Evolutionary conservation across 2,797 vertebrate species (phyloP), one percentile per base, ranked within the genome.

Genomic region (Mormyrops attenuatus): DNA sequence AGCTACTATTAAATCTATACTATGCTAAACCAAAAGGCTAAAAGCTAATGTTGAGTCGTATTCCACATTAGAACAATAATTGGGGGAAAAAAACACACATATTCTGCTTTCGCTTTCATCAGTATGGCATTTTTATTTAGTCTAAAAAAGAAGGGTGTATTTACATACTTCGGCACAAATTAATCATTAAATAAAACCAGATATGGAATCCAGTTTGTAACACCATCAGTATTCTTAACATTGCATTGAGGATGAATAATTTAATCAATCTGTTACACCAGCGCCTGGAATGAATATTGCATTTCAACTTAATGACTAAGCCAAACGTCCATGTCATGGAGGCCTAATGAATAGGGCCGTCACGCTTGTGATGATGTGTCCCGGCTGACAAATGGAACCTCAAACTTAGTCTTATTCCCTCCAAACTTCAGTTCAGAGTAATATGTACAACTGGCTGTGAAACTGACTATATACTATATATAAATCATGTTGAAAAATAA

Each of bases 141-240:
- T 93, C 93, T 93, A 94, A 95, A 93, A 90, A 91, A 94, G 90
- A 90, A 89, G 90, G 90, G 90, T 93, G 89, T 93, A 95, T 95
- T 93, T 95, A 95, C 95, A 96, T 93, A 84, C 92, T 94, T 89
- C 94, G 93, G 93, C 92, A 94, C 94, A 93, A 89, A 53, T 66
- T 86, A 90, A 90, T 93, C 90, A 91, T 93, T 92, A 93, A 92
- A 93, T 88, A 93, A 92, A 91, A 91, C 93, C 92, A 87, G 91
- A 91, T 92, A 92, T 90, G 91, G 92, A 90, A 92, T 94, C 89
- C 88, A 92, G 92, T 93, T 93, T 88, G 66, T 91, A 93, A 93
- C 93, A 94, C 92, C 94, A 92, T 94, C 91, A 92, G 92, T 92
- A 94, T 91, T 89, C 92, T 92, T 90, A 92, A 94, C 92, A 94